A percentile compares a stretch with the other conserved stretches of the same genome.
Conservation (phyloP, 2,113 vertebrate species). For the Stictonetta naevosa region DNA sequence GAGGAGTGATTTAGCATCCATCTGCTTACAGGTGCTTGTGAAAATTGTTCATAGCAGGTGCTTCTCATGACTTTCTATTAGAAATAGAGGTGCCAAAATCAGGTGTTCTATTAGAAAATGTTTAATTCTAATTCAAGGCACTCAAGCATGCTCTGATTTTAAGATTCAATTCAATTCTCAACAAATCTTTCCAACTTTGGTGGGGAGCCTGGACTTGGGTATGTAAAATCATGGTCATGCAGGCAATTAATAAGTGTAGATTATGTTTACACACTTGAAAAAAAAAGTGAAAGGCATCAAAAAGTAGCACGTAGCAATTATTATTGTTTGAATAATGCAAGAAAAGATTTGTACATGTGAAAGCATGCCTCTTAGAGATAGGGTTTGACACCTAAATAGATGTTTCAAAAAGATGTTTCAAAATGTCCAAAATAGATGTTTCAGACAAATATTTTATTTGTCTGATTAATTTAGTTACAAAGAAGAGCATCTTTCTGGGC, state of each 20-base stretch:
- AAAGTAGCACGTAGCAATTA: background rate
- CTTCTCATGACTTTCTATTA: background rate
- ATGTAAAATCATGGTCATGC: background rate
- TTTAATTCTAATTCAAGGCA: background rate
- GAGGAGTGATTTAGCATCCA: background rate
- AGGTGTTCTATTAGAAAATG: background rate
- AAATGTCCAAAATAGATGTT: too few species aligned
- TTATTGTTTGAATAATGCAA: background rate
- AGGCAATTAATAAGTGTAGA: background rate
- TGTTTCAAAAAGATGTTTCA: too few species aligned
- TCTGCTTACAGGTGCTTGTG: background rate
- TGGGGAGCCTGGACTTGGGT: background rate
- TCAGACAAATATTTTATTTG: background rate
- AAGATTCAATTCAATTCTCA: background rate
- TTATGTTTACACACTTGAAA: background rate
- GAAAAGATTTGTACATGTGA: fast-evolving
- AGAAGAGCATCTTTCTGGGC: background rate
- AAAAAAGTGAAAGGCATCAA: background rate
- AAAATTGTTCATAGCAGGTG: background rate
- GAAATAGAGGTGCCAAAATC: background rate
- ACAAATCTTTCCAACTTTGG: background rate
- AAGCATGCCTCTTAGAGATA: background rate
- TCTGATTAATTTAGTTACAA: background rate
- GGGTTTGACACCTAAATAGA: too few species aligned
- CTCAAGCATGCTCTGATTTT: background rate